Evolutionary conservation across 2,113 vertebrate genomes (phyloP).

Genomic region (Lepidothrix coronata): DNA sequence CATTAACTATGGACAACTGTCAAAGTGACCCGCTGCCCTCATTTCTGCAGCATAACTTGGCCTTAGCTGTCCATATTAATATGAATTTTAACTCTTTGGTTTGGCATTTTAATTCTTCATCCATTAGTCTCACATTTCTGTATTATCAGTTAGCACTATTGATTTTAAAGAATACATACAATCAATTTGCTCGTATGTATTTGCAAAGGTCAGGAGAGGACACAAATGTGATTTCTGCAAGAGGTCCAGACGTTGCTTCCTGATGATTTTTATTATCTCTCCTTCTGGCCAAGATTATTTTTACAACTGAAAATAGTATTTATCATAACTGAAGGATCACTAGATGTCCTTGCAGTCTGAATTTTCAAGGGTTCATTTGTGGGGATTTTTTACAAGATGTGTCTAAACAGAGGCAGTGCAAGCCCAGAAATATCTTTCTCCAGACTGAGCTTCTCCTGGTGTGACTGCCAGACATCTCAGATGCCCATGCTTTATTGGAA

Average conservation of each 20-base stretch:
- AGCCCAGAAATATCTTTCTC: background rate
- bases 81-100: slow-evolving; percentile 78
- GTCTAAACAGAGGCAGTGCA: background rate
- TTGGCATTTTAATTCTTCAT: slow-evolving; percentile 79
- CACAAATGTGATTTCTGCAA: slow-evolving; percentile 42
- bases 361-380: background rate
- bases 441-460: background rate
- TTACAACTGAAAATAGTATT: background rate
- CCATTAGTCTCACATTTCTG: slow-evolving; percentile 92
- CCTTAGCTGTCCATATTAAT: slow-evolving; percentile 82
- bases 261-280: slow-evolving; percentile 12
- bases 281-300: background rate
- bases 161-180: slow-evolving; percentile 77
- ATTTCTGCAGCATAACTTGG: slow-evolving; percentile 71
- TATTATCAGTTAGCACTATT: slow-evolving; percentile 81
- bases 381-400: background rate
- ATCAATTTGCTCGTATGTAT: slow-evolving; percentile 69
- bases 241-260: slow-evolving; percentile 38
- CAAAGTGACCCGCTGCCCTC: slow-evolving; percentile 80
- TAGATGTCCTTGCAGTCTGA: background rate
- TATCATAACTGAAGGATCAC: background rate
- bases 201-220: slow-evolving; percentile 71
- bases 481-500: background rate
- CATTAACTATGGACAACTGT: slow-evolving; percentile 85
- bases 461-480: background rate